Base-by-base conservation (phyloP, 2,888 invertebrate genomes). In the Selenia dentaria region DNA sequence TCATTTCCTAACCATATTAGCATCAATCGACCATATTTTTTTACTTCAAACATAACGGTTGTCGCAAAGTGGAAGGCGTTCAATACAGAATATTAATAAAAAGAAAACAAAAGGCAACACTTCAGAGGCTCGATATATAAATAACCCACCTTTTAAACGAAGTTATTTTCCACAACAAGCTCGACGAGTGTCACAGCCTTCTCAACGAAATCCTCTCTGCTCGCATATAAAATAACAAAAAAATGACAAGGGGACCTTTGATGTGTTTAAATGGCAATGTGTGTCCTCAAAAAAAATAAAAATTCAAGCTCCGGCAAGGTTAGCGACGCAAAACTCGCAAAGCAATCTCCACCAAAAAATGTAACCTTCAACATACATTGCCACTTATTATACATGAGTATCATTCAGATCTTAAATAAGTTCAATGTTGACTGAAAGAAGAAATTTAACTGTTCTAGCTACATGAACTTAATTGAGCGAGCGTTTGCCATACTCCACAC, bases 201-300 rank as follows among this genome's bases (percentile, higher is more conserved):
- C 50, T 57, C 46, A 44, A 57, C 55, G 25, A 54, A 53, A 48
- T 57, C 48, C 44, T 57, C 57, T 57, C 48, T 51, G 51, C 58
- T 57, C 51, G 48, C 56, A 58, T 58, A 54, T 60, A 62, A 70
- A 65, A 62, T 40, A 54, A 58, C 50, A 32, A 61, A 74, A 74
- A 74, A 76, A 74, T 69, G 64, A 70, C 69, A 67, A 58, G 59
- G 65, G 65, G 64, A 66, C 68, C 70, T 74, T 75, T 71, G 78
- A 78, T 74, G 74, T 71, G 62, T 70, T 70, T 79, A 79, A 81
- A 78, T 79, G 78, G 74, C 75, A 72, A 66, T 64, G 71, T 67
- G 69, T 77, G 79, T 75, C 76, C 74, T 76, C 71, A 79, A 76
- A 79, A 79, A 71, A 58, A 70, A 58, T 71, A 77, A 79, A 76